Evolutionary conservation across 2,797 vertebrate species (phyloP).

Genomic region (Hydrocynus forskahlii): DNA sequence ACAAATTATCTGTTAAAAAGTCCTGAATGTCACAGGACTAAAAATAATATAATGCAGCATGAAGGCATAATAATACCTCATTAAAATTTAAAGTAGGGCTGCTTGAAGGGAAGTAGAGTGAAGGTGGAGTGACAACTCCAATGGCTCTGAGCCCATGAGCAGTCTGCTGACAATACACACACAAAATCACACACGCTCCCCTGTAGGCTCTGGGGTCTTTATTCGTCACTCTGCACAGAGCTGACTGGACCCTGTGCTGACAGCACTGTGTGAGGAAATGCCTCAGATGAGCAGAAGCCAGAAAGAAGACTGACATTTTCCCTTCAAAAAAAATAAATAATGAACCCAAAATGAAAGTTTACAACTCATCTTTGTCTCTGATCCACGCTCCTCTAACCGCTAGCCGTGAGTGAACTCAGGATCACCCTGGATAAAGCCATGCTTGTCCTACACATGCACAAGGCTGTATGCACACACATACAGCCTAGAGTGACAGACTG

Average conservation of each 20-base stretch:
- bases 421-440: slow-evolving; percentile 28
- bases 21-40: too few relatives aligned
- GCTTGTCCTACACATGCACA: background rate
- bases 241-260: slow-evolving; percentile 8
- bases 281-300: slow-evolving; percentile 8
- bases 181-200: background rate
- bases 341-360: background rate
- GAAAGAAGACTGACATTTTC: slow-evolving; percentile 31
- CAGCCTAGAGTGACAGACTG: background rate
- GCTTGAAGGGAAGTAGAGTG: slow-evolving; percentile 1
- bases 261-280: slow-evolving; percentile 26
- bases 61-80: background rate
- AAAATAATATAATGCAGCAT: background rate
- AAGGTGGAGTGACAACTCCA: background rate
- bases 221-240: slow-evolving; percentile 13
- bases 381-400: background rate
- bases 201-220: background rate
- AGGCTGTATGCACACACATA: background rate
- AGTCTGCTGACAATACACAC: background rate
- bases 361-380: background rate
- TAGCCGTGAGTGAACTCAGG: slow-evolving; percentile 22
- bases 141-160: background rate
- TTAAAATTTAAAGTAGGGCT: slow-evolving; percentile 5
- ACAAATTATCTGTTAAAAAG: too few relatives aligned
- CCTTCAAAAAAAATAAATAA: background rate